Evolutionary conservation across 2,113 vertebrate species (phyloP).

Genomic region (Anarhynchus alexandrinus): DNA sequence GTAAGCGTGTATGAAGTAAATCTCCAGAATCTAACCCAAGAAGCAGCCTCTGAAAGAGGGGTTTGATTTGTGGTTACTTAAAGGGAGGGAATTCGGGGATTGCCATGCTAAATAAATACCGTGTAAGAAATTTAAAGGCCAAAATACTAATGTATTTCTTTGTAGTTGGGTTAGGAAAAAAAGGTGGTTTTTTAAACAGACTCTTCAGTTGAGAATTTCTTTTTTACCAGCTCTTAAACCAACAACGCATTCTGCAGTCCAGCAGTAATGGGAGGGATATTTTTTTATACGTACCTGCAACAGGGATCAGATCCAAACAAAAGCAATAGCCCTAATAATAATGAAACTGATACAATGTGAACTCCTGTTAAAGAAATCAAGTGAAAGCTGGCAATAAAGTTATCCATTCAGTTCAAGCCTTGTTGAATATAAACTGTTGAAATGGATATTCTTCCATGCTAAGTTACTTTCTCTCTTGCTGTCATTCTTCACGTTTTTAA

Average conservation of each 20-base stretch:
- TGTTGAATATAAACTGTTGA: conserved; percentile 65
- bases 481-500: conserved; percentile 80
- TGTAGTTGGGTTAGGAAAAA: conserved; percentile 67
- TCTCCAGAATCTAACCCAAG: conserved; percentile 32
- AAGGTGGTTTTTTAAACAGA: conserved; percentile 62
- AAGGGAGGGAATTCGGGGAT: conserved; percentile 55
- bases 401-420: conserved; percentile 34
- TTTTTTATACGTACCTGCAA: conserved; percentile 75
- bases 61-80: conserved; percentile 19
- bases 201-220: conserved; percentile 62
- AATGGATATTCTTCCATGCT: conserved; percentile 72
- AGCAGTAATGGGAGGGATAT: conserved; percentile 67
- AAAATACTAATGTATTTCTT: conserved; percentile 81
- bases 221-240: conserved; percentile 72
- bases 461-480: conserved; percentile 63
- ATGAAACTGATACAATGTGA: conserved; percentile 15
- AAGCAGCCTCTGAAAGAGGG: conserved; percentile 50
- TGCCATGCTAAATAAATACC: conserved; percentile 54
- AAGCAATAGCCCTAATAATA: conserved; percentile 65
- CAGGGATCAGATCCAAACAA: conserved; percentile 57
- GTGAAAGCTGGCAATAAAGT: conserved; percentile 68
- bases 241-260: conserved; percentile 59
- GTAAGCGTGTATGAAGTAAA: conserved; percentile 39
- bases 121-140: conserved; percentile 74
- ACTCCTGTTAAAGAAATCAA: conserved; percentile 56